Percentiles rank a stretch among this genome's conserved stretches.
Conservation (phyloP, 2,888 invertebrate genomes). For the Palloptera scutellata region DNA sequence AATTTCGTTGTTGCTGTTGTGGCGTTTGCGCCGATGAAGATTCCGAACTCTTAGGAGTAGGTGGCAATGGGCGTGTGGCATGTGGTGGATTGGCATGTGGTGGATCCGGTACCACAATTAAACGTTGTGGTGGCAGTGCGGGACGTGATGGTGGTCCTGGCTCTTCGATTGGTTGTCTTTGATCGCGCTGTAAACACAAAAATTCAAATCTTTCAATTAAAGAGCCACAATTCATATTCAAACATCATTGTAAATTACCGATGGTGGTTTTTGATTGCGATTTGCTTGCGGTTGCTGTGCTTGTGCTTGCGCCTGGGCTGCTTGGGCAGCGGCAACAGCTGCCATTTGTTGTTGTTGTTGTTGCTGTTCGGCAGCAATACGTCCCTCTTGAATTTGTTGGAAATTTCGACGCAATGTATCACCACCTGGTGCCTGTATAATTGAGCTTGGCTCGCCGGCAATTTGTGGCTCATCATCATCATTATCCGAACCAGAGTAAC, state of each 20-base stretch:
- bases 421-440: constrained; percentile 86
- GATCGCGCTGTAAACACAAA: constrained; percentile 48
- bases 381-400: constrained; percentile 92
- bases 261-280: constrained; percentile 65
- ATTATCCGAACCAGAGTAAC: constrained; percentile 95
- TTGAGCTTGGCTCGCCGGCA: constrained; percentile 94
- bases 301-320: constrained; percentile 51
- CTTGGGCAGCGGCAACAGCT: constrained; percentile 51
- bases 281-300: constrained; percentile 68
- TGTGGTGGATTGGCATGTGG: constrained; percentile 68
- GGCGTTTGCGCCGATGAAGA: constrained; percentile 61
- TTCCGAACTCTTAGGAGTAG: constrained; percentile 62
- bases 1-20: constrained; percentile 82
- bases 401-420: constrained; percentile 97
- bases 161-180: constrained; percentile 70
- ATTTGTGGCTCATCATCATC: constrained; percentile 93
- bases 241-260: constrained; percentile 49
- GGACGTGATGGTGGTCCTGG: constrained; percentile 89
- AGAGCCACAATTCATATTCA: not conserved
- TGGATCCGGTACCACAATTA: constrained; percentile 91
- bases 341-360: constrained; percentile 66
- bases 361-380: constrained; percentile 71
- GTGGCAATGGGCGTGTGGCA: constrained; percentile 67
- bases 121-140: constrained; percentile 88
- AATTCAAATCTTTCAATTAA: constrained; percentile 3